Conservation (phyloP, 2,888 invertebrate species). For the Lobophora halterata region DNA sequence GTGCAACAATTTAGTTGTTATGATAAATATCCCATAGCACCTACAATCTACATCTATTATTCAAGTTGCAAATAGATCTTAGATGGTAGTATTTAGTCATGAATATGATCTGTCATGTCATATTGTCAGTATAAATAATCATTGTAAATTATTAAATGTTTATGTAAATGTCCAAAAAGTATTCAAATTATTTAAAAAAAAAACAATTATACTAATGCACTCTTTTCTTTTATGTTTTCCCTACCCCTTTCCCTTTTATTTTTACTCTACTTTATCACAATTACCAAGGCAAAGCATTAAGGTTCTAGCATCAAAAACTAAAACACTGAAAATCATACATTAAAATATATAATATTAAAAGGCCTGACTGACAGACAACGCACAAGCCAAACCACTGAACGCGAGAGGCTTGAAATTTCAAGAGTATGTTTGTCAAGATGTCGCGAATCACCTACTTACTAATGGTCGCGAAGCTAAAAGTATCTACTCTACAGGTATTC, state of each 20-base stretch:
- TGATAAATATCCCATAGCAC: slow-evolving; percentile 76
- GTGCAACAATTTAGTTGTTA: slow-evolving; percentile 71
- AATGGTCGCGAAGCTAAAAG: too few relatives aligned
- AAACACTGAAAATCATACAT: not conserved
- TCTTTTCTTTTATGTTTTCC: slow-evolving; percentile 72
- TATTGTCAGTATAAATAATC: slow-evolving; percentile 78
- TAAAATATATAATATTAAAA: too few relatives aligned
- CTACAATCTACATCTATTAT: slow-evolving; percentile 62
- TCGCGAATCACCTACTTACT: too few relatives aligned
- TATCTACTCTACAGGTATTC: too few relatives aligned
- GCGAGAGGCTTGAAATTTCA: too few relatives aligned
- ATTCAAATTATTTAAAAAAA: slow-evolving; percentile 81
- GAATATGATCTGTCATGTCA: slow-evolving; percentile 78
- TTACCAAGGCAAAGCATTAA: slow-evolving; percentile 2
- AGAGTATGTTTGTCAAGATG: too few relatives aligned
- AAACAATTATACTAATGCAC: slow-evolving; percentile 72
- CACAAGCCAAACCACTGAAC: too few relatives aligned
- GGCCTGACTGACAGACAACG: too few relatives aligned
- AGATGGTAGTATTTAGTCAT: slow-evolving; percentile 73
- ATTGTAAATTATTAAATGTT: slow-evolving; percentile 82
- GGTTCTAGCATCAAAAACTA: slow-evolving; percentile 1
- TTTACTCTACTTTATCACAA: slow-evolving; percentile 22
- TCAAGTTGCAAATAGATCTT: slow-evolving; percentile 75
- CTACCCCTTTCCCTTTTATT: slow-evolving; percentile 45
- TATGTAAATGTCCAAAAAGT: slow-evolving; percentile 82